Evolutionary conservation across 2,113 vertebrate genomes (phyloP), one percentile per base, ranked within the genome.

Genomic region (Mionectes macconnelli): DNA sequence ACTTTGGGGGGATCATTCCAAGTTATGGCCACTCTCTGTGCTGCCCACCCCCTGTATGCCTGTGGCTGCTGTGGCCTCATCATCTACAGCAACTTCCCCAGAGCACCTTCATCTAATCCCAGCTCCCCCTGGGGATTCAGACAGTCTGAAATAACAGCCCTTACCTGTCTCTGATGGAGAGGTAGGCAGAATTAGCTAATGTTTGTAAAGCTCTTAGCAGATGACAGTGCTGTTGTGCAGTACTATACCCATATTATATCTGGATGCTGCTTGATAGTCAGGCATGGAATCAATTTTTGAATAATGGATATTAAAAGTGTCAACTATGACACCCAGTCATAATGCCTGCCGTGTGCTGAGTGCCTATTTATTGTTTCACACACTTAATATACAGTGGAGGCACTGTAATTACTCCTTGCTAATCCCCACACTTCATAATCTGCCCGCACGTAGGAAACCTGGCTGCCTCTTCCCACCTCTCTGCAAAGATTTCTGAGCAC

Each of bases 321-420:
- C 97, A 95, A 69, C 94, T 87, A 5, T 97, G 96, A 96, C 96
- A 97, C 87, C 93, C 89, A 96, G 89, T 85, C 77, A 96, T 96
- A 97, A 96, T 91, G 83, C 89, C 90, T 93, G 91, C 64, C 6
- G 5, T 1, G 14, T 1, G 16, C 87, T 42, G 94, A 85, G 93
- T 96, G 91, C 93, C 92, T 96, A 30, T 16, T 72, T 63, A 97
- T 97, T 97, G 97, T 97, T 97, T 97, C 97, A 94, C 81, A 96
- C 96, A 97, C 95, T 97, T 97, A 97, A 97, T 95, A 97, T 97
- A 97, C 96, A 96, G 97, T 92, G 94, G 94, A 97, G 96, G 94
- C 89, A 63, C 96, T 95, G 96, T 97, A 97, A 97, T 97, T 97
- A 96, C 96, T 95, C 85, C 35, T 73, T 70, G 78, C 96, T 97